phyloP scores from a whole-genome alignment of 2,797 vertebrate genomes.

The Coreius guichenoti region DNA sequence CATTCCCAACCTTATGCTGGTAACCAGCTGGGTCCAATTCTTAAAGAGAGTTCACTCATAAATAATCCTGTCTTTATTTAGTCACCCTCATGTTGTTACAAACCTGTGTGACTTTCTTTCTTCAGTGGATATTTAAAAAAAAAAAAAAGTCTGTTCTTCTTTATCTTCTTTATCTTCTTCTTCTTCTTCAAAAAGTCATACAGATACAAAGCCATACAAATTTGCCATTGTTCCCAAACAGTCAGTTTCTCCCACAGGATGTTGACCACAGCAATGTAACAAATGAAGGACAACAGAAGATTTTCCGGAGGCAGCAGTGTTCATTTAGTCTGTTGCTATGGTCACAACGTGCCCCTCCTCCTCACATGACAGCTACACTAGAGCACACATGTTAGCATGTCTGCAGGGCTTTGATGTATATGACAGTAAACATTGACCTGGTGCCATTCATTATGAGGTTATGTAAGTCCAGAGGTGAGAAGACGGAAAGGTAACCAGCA shows the following conservation, averaged over 20 bases:
- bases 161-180: not conserved
- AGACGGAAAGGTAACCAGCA: constrained; percentile 12
- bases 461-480: constrained; percentile 14
- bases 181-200: not conserved
- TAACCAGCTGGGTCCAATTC: constrained; percentile 28
- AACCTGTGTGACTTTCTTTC: not conserved
- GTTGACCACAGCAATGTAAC: constrained; percentile 21
- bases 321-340: constrained; percentile 43
- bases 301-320: constrained; percentile 32
- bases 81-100: not conserved
- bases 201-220: not conserved
- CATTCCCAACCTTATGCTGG: constrained; percentile 30
- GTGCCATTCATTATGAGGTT: constrained; percentile 15
- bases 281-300: constrained; percentile 39
- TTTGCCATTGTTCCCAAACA: not conserved
- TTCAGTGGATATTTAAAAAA: not conserved
- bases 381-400: not conserved
- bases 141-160: no score
- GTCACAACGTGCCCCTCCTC: constrained; percentile 29
- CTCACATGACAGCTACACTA: constrained; percentile 18
- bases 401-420: not conserved
- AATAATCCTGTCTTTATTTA: not conserved
- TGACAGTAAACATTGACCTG: constrained; percentile 13
- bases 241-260: not conserved
- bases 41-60: not conserved